Evolutionary conservation across 2,113 vertebrate genomes (phyloP).

Genomic region (Mormoops blainvillei): DNA sequence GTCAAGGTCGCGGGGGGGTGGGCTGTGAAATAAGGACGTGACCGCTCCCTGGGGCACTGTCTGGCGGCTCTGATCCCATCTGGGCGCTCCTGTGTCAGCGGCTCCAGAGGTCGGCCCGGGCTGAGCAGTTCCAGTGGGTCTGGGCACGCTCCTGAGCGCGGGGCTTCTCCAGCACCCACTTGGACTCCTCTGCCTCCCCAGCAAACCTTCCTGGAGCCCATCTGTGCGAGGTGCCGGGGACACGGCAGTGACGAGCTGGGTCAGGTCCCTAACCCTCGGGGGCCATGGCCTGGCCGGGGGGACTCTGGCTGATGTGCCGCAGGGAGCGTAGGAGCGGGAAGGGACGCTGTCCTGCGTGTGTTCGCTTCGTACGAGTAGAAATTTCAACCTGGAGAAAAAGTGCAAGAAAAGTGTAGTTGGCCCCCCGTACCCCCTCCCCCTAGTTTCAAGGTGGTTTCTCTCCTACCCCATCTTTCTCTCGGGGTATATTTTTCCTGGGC

Average conservation of each 20-base stretch:
- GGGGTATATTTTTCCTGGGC: neutral
- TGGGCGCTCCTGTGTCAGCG: too few relatives aligned
- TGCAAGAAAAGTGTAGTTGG: neutral
- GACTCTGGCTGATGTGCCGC: neutral
- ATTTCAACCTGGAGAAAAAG: neutral
- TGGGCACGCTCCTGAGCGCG: neutral
- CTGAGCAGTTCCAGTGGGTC: accelerated
- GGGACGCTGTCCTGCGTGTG: neutral
- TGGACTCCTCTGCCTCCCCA: neutral
- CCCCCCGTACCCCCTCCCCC: accelerated
- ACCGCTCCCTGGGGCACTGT: neutral
- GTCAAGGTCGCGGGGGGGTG: accelerated
- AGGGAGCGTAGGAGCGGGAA: too few relatives aligned
- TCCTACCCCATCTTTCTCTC: neutral
- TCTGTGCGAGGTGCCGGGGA: neutral
- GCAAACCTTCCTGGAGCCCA: neutral
- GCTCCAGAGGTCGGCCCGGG: neutral
- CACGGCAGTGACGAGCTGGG: accelerated
- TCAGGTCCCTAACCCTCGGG: neutral
- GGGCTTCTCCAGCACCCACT: accelerated
- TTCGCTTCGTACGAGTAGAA: neutral
- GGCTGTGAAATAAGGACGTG: accelerated
- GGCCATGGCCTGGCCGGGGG: accelerated
- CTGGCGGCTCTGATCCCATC: accelerated
- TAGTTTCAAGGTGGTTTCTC: neutral